Base-by-base conservation (phyloP, 2,113 vertebrate genomes). In the Mystacornis crossleyi region DNA sequence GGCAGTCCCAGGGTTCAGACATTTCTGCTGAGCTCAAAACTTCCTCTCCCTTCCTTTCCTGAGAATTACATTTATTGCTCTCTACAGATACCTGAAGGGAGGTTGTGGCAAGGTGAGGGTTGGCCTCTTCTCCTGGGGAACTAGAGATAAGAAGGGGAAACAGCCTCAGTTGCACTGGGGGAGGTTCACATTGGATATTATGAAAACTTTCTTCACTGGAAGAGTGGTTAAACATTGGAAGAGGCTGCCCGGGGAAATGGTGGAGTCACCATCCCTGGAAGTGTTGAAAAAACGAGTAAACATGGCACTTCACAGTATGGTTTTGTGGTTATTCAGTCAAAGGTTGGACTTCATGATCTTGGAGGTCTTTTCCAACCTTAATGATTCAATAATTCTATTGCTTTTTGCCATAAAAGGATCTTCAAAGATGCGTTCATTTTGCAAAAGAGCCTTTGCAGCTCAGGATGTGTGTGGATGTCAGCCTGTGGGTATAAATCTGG, bases 251-350 rank as follows among this genome's bases (percentile, higher is more conserved):
- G 70, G 34, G 42, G 62, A 83, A 62, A 75, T 24, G 18, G 55
- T 48, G 31, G 42, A 54, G 12, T 55, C 34, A 23, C 28, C n/a
- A 48, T 33, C 12, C n/a, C 18, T 48, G 14, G 8, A 55, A 69
- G 25, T 48, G 48, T 33, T 48, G 6, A 42, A 82, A 54, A 62
- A 9, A 3, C 19, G 10, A 55, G 14, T 16, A 77, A 74, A 48
- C 0, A 0, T 42, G 62, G 14, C 29, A 75, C 40, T 69, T 65
- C 2, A 5, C 9, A 18, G 6, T 10, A 34, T 34, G 24, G 24
- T 26, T 67, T 47, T 31, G 38, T 67, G n/a, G 20, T 34, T 15
- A 36, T 34, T 54, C 17, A 20, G 45, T 21, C 61, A 23, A 55
- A 62, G 18, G 31, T 19, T 62, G 48, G 21, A 33, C 40, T 62